These are phyloP conservation scores for Oxyura jamaicensis DNA, from an alignment of 2,113 vertebrate species.

Conservation along the genomic window DNA sequence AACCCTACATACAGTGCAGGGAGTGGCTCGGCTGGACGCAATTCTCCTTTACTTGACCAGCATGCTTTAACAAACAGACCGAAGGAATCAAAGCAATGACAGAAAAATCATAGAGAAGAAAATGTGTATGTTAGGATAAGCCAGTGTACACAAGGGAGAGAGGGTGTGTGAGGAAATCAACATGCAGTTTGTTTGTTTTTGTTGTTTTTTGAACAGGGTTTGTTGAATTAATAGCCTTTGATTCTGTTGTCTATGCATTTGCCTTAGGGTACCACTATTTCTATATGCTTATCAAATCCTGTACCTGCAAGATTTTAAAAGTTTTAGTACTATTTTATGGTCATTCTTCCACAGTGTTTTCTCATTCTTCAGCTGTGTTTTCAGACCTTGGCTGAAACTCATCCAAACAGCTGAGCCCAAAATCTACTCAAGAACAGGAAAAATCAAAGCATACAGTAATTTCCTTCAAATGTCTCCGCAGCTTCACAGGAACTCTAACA, in stretches of 20 bases:
- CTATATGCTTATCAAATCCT: background rate
- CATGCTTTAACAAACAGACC: background rate
- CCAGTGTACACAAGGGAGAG: fast-evolving
- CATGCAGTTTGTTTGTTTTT: background rate
- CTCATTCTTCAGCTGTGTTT: background rate
- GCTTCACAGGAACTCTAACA: background rate
- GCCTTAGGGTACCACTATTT: background rate
- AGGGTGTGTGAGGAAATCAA: background rate
- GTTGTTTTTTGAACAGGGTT: background rate
- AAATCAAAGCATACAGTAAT: background rate
- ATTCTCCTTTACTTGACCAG: background rate
- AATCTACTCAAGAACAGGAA: background rate
- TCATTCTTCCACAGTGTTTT: background rate
- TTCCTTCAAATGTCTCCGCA: background rate
- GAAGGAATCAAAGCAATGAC: background rate
- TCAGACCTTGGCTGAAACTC: slow-evolving; percentile 29
- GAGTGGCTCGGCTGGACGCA: background rate
- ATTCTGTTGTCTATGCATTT: background rate
- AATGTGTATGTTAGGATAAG: background rate
- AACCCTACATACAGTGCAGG: fast-evolving
- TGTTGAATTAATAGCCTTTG: background rate
- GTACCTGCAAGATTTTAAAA: background rate
- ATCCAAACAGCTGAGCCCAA: slow-evolving; percentile 12
- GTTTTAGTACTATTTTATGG: background rate
- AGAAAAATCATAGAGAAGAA: background rate